Evolutionary conservation across 1,140 invertebrate species (phyloP).

Genomic region (Ridgeia piscesae): DNA sequence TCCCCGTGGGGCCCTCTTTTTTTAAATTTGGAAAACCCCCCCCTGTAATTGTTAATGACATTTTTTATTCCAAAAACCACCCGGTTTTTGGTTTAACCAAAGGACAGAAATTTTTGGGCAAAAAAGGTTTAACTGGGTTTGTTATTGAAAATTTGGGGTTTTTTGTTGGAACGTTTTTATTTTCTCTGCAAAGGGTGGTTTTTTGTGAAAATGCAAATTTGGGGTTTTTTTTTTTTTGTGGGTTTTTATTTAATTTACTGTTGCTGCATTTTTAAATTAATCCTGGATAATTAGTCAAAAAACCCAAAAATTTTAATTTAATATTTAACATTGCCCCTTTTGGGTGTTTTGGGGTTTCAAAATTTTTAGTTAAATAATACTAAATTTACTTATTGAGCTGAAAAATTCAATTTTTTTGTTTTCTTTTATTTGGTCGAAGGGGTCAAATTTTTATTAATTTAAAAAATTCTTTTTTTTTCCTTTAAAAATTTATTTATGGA

Average conservation of each 20-base stretch:
- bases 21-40: neutral
- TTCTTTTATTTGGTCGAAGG: neutral
- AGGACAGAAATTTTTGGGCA: no score
- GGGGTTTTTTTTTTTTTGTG: neutral
- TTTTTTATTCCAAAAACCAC: no score
- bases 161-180: neutral
- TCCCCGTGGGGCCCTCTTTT: neutral
- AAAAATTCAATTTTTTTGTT: neutral
- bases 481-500: neutral
- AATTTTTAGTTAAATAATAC: neutral
- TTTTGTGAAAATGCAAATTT: neutral
- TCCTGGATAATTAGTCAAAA: neutral
- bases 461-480: neutral
- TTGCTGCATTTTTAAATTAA: neutral
- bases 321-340: neutral
- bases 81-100: no score
- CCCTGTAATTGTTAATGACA: no score
- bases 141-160: neutral
- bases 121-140: neutral
- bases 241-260: neutral
- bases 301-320: no score
- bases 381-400: neutral
- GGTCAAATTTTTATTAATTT: neutral
- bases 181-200: neutral
- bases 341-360: neutral